Conservation (phyloP, 2,797 vertebrate species). For the Protosalanx chinensis region DNA sequence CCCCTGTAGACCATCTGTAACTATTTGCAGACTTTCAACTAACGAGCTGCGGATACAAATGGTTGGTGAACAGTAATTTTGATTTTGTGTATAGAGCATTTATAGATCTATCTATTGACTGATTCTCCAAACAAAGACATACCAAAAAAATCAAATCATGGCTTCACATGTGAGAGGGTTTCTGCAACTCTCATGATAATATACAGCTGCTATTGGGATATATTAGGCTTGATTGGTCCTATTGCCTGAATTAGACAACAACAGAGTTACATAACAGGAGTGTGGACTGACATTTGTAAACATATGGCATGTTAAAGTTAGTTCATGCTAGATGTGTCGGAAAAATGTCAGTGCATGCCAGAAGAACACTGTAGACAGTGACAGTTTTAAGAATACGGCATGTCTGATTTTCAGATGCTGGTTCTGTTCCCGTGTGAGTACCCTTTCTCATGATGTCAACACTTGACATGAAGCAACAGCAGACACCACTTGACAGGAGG, state of each 20-base stretch:
- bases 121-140: no score
- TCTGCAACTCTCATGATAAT: neutral
- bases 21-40: no score
- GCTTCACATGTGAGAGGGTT: neutral
- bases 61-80: no score
- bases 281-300: constrained; percentile 1
- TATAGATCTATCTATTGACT: no score
- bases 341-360: neutral
- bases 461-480: neutral
- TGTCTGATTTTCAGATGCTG: neutral
- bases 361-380: neutral
- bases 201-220: neutral
- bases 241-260: neutral
- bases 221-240: neutral
- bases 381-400: no score
- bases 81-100: no score
- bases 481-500: neutral
- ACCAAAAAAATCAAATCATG: neutral
- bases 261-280: neutral
- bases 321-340: no score
- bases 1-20: no score
- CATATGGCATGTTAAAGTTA: neutral
- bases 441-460: no score
- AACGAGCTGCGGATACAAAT: no score
- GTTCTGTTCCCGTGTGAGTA: neutral